Base-by-base conservation (phyloP, 1,140 invertebrate species). In the Bombyx mori region DNA sequence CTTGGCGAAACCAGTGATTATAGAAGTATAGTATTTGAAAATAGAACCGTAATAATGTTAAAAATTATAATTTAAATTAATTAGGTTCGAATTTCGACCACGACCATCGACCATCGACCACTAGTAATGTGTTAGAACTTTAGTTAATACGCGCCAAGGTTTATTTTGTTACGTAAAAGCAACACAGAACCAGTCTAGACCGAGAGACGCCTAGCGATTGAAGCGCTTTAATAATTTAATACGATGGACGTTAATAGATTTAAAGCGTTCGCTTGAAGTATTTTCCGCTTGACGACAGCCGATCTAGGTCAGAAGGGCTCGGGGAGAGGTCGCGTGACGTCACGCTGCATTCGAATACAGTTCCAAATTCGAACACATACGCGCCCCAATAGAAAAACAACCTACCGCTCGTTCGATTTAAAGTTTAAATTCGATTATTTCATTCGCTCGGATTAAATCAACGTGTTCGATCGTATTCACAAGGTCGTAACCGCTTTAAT, bases 271-370 rank as follows among this genome's bases (percentile, higher is more conserved):
- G 58, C 57, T 56, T 66, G 22, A 60, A 51, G 47, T 71, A 76
- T 73, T 76, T 75, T 71, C 69, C 68, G 74, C 73, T 52, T 73
- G 66, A 70, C 77, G 64, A 82, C 76, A 77, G 66, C 62, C 61
- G 60, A 73, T 72, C 70, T 79, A 69, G 79, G 79, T 79, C 77
- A 82, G 69, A 78, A 81, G 76, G 77, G 78, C 63, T 73, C 69
- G 73, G 73, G 70, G 73, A 68, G 71, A 60, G 53, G 53, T 54
- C 53, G 53, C 59, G 56, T 80, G 76, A 80, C 73, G 76, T 79
- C 79, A 79, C 66, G 66, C 55, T 82, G 79, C 79, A 82, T 80
- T 77, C 71, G 67, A 73, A 69, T 68, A 69, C 45, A 18, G 56
- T 65, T 52, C 58, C 63, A 46, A 54, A 65, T 61, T 35, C 26